Evolutionary conservation across 2,113 vertebrate genomes (phyloP), one percentile per base, ranked within the genome.

Genomic region (Psettodes erumei): DNA sequence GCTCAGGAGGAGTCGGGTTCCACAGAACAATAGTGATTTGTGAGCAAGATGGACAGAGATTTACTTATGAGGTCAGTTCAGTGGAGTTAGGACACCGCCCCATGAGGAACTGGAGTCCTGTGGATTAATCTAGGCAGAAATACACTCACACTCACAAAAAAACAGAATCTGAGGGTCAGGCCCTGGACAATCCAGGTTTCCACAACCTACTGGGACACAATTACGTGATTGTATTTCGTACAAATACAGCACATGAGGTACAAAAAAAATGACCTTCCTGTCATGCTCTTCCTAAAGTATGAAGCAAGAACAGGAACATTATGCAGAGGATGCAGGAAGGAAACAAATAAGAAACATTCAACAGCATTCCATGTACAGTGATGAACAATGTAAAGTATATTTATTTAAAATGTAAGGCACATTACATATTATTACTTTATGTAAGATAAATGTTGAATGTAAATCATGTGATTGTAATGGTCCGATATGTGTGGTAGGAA

Each of bases 351-450:
- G 10, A 72, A 43, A 40, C 21, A 59, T 62, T 73, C 51, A 62
- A 30, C 47, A 54, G 58, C 90, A 92, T 92, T 92, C 92, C 91
- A 68, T 74, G 81, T 81, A 79, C 23, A 83, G 42, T 37, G 35
- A 79, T 56, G 51, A 72, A 79, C 63, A 51, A 68, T 79, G 69
- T 88, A 78, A 75, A 81, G 65, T 56, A 8, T 91, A 91, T 91
- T 90, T 91, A 91, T 90, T 90, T n/a, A 71, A 76, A 69, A 74
- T 71, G 33, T 75, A 79, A 56, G 81, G 83, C 79, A 89, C 84
- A 90, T 88, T 60, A 79, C 1, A 82, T 40, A 45, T 48, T 27
- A 71, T 63, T 45, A 81, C 33, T 58, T 54, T 85, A 55, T 70
- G 28, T 71, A 38, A 75, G 7, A 43, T 75, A 45, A 68, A 82